Percentiles rank a stretch among this genome's conserved stretches.
These are phyloP conservation scores for Lysandra coridon DNA, from an alignment of 2,888 invertebrate species.

Conservation along the genomic window DNA sequence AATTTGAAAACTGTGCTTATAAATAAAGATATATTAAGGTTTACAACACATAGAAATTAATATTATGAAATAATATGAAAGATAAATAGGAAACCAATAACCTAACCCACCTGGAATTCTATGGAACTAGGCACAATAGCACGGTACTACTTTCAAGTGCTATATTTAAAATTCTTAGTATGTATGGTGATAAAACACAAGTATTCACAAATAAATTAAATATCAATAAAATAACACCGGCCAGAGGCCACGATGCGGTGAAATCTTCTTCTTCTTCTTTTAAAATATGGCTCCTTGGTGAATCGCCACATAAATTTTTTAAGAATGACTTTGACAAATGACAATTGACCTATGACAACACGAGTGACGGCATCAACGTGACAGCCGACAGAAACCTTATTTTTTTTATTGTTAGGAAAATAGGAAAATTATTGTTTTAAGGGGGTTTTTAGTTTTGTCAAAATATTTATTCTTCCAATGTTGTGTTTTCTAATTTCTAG, in stretches of 20 bases:
- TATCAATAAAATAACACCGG: constrained; percentile 9
- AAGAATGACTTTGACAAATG: constrained; percentile 12
- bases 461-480: too few species aligned
- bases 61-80: background rate
- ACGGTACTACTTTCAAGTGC: background rate
- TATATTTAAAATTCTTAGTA: background rate
- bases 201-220: background rate
- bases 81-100: background rate
- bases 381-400: too few species aligned
- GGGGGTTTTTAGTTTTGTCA: too few species aligned
- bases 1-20: background rate
- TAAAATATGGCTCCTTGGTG: too few species aligned
- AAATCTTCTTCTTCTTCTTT: background rate
- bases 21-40: background rate
- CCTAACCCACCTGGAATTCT: constrained; percentile 4
- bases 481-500: too few species aligned
- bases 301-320: background rate
- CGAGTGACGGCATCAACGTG: background rate
- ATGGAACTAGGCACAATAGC: background rate
- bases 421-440: too few species aligned
- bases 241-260: constrained; percentile 27
- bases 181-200: background rate
- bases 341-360: constrained; percentile 13
- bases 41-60: background rate
- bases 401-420: too few species aligned